Evolutionary conservation across 2,113 vertebrate species (phyloP).

Genomic region (Gulo gulo): DNA sequence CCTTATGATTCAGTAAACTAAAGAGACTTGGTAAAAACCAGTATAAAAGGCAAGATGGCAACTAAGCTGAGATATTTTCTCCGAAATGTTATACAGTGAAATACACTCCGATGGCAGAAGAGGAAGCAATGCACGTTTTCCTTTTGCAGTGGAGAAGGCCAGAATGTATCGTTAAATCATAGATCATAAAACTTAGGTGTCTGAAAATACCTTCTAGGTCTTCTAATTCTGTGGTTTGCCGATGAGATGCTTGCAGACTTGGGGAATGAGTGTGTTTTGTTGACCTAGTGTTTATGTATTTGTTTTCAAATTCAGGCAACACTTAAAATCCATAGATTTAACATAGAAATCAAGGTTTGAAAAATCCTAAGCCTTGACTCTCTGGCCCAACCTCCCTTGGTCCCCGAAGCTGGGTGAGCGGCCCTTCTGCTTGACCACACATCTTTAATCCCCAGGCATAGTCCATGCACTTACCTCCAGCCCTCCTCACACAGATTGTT

Average conservation of each 20-base stretch:
- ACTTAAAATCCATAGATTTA: conserved; percentile 1
- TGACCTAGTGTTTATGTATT: background rate
- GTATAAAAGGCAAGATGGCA: conserved; percentile 16
- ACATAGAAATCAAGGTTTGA: background rate
- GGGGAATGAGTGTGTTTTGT: background rate
- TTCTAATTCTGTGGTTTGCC: background rate
- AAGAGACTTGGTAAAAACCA: conserved; percentile 26
- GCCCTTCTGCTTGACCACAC: background rate
- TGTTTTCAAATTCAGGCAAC: background rate
- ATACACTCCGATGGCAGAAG: background rate
- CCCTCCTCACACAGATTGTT: background rate
- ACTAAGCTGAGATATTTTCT: conserved; percentile 31
- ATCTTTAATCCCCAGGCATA: no score
- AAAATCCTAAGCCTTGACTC: background rate
- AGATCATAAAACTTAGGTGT: background rate
- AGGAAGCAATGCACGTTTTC: background rate
- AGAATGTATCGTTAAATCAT: background rate
- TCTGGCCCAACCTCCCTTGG: background rate
- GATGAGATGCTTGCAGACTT: background rate
- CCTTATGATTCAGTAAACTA: conserved; percentile 25
- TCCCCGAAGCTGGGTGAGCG: background rate
- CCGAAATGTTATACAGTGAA: background rate
- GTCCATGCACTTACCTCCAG: background rate
- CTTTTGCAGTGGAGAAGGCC: background rate
- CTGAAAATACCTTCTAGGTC: background rate